phyloP scores from a whole-genome alignment of 2,888 invertebrate genomes.

The Timandra comae region DNA sequence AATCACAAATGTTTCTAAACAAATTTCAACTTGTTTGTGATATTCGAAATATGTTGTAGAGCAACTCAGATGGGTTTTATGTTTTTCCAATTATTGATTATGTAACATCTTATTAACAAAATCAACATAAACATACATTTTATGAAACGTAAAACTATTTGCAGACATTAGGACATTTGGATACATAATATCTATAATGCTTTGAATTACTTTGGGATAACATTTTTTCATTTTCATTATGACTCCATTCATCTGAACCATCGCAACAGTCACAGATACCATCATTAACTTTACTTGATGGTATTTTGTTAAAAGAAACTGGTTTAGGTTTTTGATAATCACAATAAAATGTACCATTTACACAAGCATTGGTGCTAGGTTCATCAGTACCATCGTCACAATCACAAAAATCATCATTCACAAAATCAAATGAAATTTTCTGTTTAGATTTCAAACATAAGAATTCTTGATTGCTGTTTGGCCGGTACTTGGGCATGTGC shows the following conservation, averaged over 20 bases:
- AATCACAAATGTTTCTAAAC: too few species aligned
- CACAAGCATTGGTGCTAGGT: constrained; percentile 93
- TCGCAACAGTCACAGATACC: constrained; percentile 96
- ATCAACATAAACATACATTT: too few species aligned
- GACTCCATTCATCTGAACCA: constrained; percentile 89
- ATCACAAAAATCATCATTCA: constrained; percentile 93
- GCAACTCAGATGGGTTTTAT: too few species aligned
- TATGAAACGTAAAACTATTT: constrained; percentile 11
- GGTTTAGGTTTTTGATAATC: constrained; percentile 66
- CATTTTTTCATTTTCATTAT: constrained; percentile 28
- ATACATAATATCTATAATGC: constrained; percentile 48
- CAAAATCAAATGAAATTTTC: constrained; percentile 47
- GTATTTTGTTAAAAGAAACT: constrained; percentile 58
- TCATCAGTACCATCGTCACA: constrained; percentile 87
- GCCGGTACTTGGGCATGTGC: constrained; percentile 53
- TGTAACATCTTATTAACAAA: too few species aligned
- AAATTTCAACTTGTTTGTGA: too few species aligned
- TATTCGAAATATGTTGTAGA: too few species aligned
- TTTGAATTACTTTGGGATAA: constrained; percentile 46
- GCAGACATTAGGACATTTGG: constrained; percentile 46
- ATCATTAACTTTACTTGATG: constrained; percentile 92
- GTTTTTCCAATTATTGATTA: too few species aligned
- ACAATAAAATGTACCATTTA: constrained; percentile 90
- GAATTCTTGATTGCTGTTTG: constrained; percentile 52
- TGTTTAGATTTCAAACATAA: constrained; percentile 57